Evolutionary conservation across 2,797 vertebrate species (phyloP), one percentile per base, ranked within the genome.

Genomic region (Lithobates pipiens): DNA sequence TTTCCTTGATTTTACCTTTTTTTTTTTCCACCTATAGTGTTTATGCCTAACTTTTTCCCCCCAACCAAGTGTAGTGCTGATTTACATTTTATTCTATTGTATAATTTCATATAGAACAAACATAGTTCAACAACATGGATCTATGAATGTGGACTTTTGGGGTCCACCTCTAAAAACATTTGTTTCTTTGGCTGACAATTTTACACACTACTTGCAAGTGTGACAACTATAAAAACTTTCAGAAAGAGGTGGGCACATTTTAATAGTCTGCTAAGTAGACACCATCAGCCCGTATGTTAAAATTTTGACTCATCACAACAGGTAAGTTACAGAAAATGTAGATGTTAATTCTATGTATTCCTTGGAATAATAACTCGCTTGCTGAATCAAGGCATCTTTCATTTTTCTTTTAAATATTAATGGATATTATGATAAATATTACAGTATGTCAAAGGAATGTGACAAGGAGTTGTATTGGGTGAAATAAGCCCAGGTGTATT

Each of bases 401-500:
- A 34, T 27, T 32, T 54, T 10, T 5, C 11, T 80, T 15, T 72
- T 15, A 39, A 63, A 29, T 29, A 29, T 50, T 81, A 32, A 42
- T 21, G 8, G 8, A 21, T 76, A 76, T 54, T 76, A 46, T 54
- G 16, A 54, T 32, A 7, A 21, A 57, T 32, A 63, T 83, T 50
- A 69, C 16, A 13, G 29, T 34, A 50, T 65, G 21, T 10, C 25
- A 82, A 44, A 18, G 15, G 23, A 44, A 68, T 21, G 65, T 46
- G 39, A 10, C 6, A n/a, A 68, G 57, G 2, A 27, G 42, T 27
- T 68, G 18, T 54, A 23, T 42, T 54, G 18, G 68, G 72, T 76
- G 27, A 6, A 44, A 27, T n/a, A 54, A 42, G 13, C 63, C 15
- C 85, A 79, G 85, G 70, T 79, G 57, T 61, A 50, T 27, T 27